Evolutionary conservation across 2,797 vertebrate genomes (phyloP).

Genomic region (Neostethus bicornis): DNA sequence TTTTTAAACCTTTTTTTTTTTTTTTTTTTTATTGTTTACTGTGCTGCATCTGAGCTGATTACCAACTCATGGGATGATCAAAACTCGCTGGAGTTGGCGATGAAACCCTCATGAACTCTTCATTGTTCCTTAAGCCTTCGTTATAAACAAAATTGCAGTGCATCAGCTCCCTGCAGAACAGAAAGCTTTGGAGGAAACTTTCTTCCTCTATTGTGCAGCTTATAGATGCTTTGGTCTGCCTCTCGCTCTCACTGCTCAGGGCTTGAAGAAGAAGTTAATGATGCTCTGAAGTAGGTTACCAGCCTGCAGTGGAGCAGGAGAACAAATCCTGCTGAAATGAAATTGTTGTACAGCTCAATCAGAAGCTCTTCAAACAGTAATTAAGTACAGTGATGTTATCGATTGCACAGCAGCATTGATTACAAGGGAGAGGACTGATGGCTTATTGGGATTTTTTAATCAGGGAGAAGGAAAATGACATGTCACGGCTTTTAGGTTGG

Average conservation of each 20-base stretch:
- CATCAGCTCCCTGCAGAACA: conserved; percentile 41
- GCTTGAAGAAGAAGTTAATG: conserved; percentile 67
- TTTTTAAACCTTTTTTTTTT: conserved; percentile 12
- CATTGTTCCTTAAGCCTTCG: conserved; percentile 19
- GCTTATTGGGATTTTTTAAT: conserved; percentile 48
- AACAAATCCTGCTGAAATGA: conserved; percentile 57
- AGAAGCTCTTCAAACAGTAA: conserved; percentile 54
- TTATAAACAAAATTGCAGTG: conserved; percentile 27
- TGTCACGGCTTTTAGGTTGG: conserved; percentile 8
- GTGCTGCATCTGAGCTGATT: conserved; percentile 15
- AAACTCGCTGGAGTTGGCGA: conserved; percentile 16
- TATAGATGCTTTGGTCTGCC: conserved; percentile 39
- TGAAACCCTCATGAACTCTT: conserved; percentile 28
- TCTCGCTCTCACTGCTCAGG: conserved; percentile 37
- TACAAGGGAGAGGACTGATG: conserved; percentile 33
- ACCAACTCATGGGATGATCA: conserved; percentile 20
- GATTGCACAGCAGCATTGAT: conserved; percentile 29
- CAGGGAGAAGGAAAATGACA: conserved; percentile 21
- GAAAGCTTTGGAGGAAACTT: conserved; percentile 49
- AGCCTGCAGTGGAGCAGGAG: conserved; percentile 48
- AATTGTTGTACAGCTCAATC: conserved; percentile 57
- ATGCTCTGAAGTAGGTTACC: conserved; percentile 74
- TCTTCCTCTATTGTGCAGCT: conserved; percentile 42
- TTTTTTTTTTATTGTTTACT: background rate
- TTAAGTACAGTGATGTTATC: conserved; percentile 60